Conservation (phyloP, 2,113 vertebrate species). For the Crotalus tigris region DNA sequence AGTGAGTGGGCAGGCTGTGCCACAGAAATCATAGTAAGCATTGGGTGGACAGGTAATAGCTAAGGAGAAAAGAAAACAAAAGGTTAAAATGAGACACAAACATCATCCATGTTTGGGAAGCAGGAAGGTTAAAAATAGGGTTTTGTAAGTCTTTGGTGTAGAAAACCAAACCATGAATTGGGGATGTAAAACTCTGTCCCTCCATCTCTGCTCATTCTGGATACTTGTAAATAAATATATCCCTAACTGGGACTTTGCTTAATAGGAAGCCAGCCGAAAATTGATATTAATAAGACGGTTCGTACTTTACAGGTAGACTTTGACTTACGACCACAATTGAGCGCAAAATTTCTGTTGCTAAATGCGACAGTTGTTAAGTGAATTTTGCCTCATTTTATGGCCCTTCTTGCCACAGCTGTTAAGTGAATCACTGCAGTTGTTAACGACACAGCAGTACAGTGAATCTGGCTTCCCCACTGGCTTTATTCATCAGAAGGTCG, state of each 20-base stretch:
- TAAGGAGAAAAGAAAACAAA: constrained; percentile 17
- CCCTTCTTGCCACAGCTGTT: too few species aligned
- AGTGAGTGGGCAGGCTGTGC: constrained; percentile 61
- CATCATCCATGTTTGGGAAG: neutral
- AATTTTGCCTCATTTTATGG: too few species aligned
- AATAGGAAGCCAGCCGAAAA: neutral
- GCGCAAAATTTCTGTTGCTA: too few species aligned
- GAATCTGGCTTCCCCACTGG: too few species aligned
- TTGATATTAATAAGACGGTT: neutral
- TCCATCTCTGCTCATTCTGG: neutral
- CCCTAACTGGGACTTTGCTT: too few species aligned
- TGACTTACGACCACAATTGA: too few species aligned
- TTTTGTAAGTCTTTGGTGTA: neutral
- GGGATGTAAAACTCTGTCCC: neutral
- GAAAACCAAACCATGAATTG: neutral
- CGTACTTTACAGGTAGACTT: neutral
- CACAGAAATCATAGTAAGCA: constrained; percentile 66
- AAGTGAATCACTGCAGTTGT: too few species aligned
- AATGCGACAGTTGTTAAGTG: too few species aligned
- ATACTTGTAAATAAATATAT: neutral
- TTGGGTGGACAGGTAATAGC: constrained; percentile 53
- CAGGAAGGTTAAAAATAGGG: neutral
- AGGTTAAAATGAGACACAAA: neutral
- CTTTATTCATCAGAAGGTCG: too few species aligned
- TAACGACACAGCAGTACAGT: too few species aligned